Conservation (phyloP, 2,113 vertebrate species). For the Dinomys branickii region DNA sequence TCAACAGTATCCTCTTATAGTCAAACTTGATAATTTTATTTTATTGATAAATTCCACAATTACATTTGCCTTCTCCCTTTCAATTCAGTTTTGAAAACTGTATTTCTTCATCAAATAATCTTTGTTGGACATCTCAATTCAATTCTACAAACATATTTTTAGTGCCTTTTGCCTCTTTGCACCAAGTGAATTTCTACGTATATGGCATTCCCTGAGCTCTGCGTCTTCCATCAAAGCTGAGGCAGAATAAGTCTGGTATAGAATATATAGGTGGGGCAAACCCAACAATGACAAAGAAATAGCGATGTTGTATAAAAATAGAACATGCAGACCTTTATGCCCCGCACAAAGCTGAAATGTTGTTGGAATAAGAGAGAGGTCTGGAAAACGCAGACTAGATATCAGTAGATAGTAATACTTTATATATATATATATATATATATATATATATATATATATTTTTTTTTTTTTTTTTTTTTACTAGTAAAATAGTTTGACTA, state of each 20-base stretch:
- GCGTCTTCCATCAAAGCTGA: neutral
- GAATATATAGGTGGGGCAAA: neutral
- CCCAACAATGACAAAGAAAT: neutral
- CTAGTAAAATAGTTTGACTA: neutral
- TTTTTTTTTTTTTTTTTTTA: no score
- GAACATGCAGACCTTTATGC: neutral
- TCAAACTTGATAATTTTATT: neutral
- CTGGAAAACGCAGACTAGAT: neutral
- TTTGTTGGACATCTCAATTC: neutral
- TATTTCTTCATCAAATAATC: neutral
- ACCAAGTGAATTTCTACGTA: neutral
- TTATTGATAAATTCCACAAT: neutral
- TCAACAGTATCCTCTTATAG: neutral
- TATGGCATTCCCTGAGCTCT: neutral
- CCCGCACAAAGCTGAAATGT: neutral
- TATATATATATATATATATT: neutral
- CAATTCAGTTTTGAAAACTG: constrained; percentile 9
- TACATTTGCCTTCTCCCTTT: neutral
- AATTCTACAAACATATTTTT: neutral
- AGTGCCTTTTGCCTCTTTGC: neutral
- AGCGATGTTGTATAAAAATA: neutral
- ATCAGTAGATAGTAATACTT: neutral
- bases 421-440: neutral
- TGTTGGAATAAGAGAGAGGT: neutral
- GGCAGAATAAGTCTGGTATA: neutral